Conservation (phyloP, 2,113 vertebrate species). For the Redunca redunca region DNA sequence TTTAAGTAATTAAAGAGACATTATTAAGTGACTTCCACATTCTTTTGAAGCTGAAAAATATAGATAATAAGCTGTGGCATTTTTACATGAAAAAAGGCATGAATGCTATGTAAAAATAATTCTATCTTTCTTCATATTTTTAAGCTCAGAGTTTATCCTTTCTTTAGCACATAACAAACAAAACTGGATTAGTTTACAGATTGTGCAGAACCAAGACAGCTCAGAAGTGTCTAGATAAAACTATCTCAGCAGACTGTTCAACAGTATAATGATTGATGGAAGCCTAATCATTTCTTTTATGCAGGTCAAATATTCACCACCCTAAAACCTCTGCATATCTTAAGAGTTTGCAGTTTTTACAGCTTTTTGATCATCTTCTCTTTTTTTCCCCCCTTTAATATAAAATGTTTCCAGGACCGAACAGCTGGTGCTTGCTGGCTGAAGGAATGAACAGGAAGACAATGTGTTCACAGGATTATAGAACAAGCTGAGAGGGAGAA, state of each 20-base stretch:
- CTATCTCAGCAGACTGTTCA: slow-evolving; percentile 19
- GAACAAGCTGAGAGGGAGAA: slow-evolving; percentile 82
- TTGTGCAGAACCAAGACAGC: not conserved
- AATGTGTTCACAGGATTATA: slow-evolving; percentile 77
- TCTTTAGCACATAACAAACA: slow-evolving; percentile 68
- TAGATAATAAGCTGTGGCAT: slow-evolving; percentile 40
- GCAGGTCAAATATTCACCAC: slow-evolving; percentile 62
- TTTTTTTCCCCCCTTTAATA: slow-evolving; percentile 47
- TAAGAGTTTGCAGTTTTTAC: slow-evolving; percentile 69
- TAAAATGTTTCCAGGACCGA: slow-evolving; percentile 76
- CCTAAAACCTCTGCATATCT: slow-evolving; percentile 32
- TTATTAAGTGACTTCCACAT: slow-evolving; percentile 52
- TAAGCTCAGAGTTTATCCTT: slow-evolving; percentile 71
- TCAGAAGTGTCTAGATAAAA: slow-evolving; percentile 46
- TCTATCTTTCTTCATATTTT: slow-evolving; percentile 72
- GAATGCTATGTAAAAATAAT: slow-evolving; percentile 70
- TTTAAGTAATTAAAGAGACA: slow-evolving; percentile 63
- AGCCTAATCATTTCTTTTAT: slow-evolving; percentile 56
- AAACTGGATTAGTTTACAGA: slow-evolving; percentile 65
- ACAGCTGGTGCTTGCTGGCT: slow-evolving; percentile 78
- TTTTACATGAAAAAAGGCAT: slow-evolving; percentile 60
- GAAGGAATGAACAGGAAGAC: slow-evolving; percentile 79
- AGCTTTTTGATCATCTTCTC: slow-evolving; percentile 64
- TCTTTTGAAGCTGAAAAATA: slow-evolving; percentile 50
- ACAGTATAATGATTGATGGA: slow-evolving; percentile 49